A percentile compares a stretch with the other conserved stretches of the same genome.
Conservation (phyloP, 2,113 vertebrate genomes). For the Ailurus styani region DNA sequence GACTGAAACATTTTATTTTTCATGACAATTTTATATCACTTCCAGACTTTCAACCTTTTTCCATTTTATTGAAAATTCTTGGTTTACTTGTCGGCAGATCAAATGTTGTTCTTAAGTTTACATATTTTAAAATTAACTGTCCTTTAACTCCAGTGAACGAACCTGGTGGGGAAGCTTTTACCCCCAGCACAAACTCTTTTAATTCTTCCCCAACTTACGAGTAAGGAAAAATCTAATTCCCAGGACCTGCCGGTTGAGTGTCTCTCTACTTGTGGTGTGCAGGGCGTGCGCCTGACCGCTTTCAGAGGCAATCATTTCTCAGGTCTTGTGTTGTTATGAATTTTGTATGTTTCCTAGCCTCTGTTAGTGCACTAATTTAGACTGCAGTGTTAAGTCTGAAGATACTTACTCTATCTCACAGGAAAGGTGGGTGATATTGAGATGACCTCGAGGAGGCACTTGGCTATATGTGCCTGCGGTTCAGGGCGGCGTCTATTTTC, state of each 20-base stretch:
- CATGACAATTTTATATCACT: conserved; percentile 68
- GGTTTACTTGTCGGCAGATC: conserved; percentile 65
- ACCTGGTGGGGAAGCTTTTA: conserved; percentile 61
- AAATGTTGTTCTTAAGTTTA: conserved; percentile 59
- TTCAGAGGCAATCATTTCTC: not conserved
- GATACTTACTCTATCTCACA: not conserved
- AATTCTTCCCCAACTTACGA: conserved; percentile 44
- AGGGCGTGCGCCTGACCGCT: not conserved
- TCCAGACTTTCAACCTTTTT: conserved; percentile 67
- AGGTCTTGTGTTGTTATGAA: not conserved
- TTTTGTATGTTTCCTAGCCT: not conserved
- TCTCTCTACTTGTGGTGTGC: not conserved
- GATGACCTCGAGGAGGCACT: rapidly evolving
- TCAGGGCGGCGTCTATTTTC: not conserved
- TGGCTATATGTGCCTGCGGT: not conserved
- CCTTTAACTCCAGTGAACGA: conserved; percentile 46
- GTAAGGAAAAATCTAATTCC: not conserved
- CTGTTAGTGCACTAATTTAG: not conserved
- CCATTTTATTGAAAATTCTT: conserved; percentile 68
- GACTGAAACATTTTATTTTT: conserved; percentile 73
- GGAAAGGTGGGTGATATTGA: not conserved
- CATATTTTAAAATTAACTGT: conserved; percentile 68
- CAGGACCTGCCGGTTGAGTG: not conserved
- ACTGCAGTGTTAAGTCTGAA: not conserved
- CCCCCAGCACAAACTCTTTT: conserved; percentile 22